Base-by-base conservation (phyloP, 2,113 vertebrate genomes). In the Panthera tigris region DNA sequence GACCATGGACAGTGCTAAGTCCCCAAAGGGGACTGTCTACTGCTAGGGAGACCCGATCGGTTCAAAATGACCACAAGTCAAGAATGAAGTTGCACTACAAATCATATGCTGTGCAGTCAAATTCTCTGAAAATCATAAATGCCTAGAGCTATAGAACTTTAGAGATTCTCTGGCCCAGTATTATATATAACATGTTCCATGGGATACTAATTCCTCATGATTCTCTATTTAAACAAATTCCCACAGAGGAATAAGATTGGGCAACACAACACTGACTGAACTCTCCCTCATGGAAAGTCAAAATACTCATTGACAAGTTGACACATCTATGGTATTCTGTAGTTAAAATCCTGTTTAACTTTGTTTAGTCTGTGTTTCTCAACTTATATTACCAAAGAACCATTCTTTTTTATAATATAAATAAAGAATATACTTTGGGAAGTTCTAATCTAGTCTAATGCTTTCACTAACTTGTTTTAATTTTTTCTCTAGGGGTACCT, bases 391-490 rank as follows among this genome's bases (percentile, higher is more conserved):
- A 74, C 27, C 31, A 71, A 74, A 92, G 68, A 78, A 71, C 8
- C 39, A 89, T 45, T 92, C 15, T 71, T 92, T 82, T 66, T 48
- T 19, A 89, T 69, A 83, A 94, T 61, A 41, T 25, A 94, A 92
- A 97, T 13, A 88, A 96, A 48, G 8, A 83, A 84, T 52, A 84
- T 23, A 84, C 36, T 92, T 78, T n/a, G 14, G 65, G 79, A 95
- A 79, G 71, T 45, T 45, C 19, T 92, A 63, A 95, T 48, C 16
- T 82, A 57, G 74, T 87, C 23, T 78, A 79, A 86, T 48, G 52
- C 33, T 80, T 89, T 85, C 71, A 79, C 18, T 7, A 91, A 29
- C 33, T 82, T 82, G 61, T 57, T 80, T 81, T 57, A 66, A 61
- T 45, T 52, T 86, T 41, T 71, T 29, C 41, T 52, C 78, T 73